Evolutionary conservation across 2,888 invertebrate species (phyloP).

Genomic region (Dryomyza anilis): DNA sequence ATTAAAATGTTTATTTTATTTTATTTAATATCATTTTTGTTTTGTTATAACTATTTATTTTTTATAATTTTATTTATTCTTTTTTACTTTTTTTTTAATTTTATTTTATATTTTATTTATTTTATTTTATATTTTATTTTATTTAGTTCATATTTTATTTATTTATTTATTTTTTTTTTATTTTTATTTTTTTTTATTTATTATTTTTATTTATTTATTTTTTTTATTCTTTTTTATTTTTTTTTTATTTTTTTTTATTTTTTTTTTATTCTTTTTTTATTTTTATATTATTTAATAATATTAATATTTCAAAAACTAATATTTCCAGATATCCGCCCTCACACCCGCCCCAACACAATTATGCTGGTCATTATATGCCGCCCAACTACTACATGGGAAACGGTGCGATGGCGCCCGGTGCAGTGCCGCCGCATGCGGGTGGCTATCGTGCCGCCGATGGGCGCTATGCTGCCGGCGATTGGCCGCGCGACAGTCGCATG

Average conservation of each 20-base stretch:
- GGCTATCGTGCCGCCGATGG: conserved; percentile 64
- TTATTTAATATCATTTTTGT: too few relatives aligned
- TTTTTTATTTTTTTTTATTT: too few relatives aligned
- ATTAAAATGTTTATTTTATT: too few relatives aligned
- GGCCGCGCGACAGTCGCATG: conserved; percentile 48
- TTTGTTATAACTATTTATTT: too few relatives aligned
- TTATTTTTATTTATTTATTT: too few relatives aligned
- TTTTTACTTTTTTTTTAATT: not conserved
- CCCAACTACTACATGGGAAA: conserved; percentile 60
- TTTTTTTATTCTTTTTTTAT: too few relatives aligned
- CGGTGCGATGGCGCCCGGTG: conserved; percentile 52
- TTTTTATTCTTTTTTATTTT: too few relatives aligned
- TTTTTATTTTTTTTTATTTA: too few relatives aligned
- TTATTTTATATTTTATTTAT: not conserved
- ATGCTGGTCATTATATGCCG: conserved; percentile 56
- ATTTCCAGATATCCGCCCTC: conserved; percentile 49
- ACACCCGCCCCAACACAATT: conserved; percentile 48
- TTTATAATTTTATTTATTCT: too few relatives aligned
- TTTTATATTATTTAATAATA: too few relatives aligned
- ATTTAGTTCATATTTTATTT: too few relatives aligned
- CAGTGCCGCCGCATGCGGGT: conserved; percentile 46
- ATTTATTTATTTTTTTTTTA: too few relatives aligned
- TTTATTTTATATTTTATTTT: not conserved
- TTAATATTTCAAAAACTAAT: not conserved
- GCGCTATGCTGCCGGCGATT: conserved; percentile 59